phyloP scores from a whole-genome alignment of 2,113 vertebrate species.

The Ameiurus melas region DNA sequence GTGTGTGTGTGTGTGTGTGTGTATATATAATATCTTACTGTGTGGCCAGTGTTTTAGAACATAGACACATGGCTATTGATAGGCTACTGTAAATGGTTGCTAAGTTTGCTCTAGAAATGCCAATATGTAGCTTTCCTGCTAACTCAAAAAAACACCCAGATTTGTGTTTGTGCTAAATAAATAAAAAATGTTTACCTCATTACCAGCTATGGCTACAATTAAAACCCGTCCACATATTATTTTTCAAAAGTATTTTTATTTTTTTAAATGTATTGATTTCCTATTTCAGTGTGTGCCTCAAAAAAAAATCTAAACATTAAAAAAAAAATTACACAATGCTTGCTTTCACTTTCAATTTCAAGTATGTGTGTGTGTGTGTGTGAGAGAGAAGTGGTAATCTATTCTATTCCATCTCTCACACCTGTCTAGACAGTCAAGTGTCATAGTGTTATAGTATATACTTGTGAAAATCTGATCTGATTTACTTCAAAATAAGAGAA shows the following conservation, averaged over 20 bases:
- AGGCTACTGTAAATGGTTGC: background rate
- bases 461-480: background rate
- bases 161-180: background rate
- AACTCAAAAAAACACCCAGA: background rate
- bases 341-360: background rate
- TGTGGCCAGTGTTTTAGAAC: too few relatives aligned
- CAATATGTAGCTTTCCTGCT: background rate
- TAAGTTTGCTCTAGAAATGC: background rate
- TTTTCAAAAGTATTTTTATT: too few relatives aligned
- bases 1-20: too few relatives aligned
- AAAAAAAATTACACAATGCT: background rate
- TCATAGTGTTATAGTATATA: background rate
- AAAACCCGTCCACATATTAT: too few relatives aligned
- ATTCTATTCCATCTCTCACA: background rate
- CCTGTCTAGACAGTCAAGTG: background rate
- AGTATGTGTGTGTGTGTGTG: too few relatives aligned
- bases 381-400: background rate
- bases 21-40: too few relatives aligned
- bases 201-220: too few relatives aligned
- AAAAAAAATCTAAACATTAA: too few relatives aligned
- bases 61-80: too few relatives aligned
- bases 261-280: too few relatives aligned
- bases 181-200: background rate
- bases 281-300: too few relatives aligned
- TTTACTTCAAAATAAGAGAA: too few relatives aligned